Conservation (phyloP, 2,797 vertebrate genomes). For the Bufotes viridis region DNA sequence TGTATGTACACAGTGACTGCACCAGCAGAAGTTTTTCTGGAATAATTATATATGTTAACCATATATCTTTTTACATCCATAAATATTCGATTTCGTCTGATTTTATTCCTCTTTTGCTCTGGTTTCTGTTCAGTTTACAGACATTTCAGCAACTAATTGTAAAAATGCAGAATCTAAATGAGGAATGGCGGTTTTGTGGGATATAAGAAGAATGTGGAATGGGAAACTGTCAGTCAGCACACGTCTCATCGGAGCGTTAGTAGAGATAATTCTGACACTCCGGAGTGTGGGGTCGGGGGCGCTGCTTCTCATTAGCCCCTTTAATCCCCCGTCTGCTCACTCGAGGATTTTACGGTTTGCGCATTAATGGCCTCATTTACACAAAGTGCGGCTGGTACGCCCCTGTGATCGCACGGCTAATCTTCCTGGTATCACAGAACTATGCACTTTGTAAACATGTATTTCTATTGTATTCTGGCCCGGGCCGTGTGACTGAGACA, state of each 20-base stretch:
- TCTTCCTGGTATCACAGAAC: constrained; percentile 31
- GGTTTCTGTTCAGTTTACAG: neutral
- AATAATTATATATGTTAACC: too few species aligned
- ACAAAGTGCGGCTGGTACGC: neutral
- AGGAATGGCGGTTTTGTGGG: too few species aligned
- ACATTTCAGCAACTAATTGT: neutral
- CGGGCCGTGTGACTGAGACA: constrained; percentile 4
- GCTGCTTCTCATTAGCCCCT: neutral
- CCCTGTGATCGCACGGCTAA: neutral
- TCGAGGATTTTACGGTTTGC: neutral
- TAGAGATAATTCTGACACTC: neutral
- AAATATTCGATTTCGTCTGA: too few species aligned
- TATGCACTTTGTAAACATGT: constrained; percentile 24
- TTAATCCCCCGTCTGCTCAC: neutral
- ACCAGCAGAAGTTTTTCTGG: too few species aligned
- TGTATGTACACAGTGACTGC: too few species aligned
- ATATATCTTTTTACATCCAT: too few species aligned
- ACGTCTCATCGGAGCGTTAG: neutral
- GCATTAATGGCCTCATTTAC: constrained; percentile 1
- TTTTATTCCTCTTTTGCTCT: neutral
- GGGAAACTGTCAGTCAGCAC: constrained; percentile 1
- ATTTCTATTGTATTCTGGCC: constrained; percentile 1
- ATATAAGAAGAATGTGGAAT: too few species aligned
- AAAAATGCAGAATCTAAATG: neutral
- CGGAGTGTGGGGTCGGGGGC: neutral